Percentiles rank a stretch among this genome's conserved stretches.
Conservation (phyloP, 2,113 vertebrate genomes). For the Callithrix jacchus region DNA sequence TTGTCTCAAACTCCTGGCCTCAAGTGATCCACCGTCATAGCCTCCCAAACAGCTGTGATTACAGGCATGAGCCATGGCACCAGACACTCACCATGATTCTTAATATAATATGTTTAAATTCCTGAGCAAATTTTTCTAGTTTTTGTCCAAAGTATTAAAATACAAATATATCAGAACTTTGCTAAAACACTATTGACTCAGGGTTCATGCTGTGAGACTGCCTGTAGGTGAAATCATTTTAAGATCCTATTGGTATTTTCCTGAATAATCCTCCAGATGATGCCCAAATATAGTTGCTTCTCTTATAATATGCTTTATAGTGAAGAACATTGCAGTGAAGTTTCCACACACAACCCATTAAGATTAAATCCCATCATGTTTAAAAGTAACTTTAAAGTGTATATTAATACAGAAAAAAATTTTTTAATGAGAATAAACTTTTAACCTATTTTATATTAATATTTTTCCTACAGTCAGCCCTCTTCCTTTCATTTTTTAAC, state of each 20-base stretch:
- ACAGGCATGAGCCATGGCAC: too few relatives aligned
- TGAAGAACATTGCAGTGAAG: not conserved
- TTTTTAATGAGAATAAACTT: not conserved
- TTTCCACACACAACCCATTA: not conserved
- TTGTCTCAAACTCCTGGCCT: too few relatives aligned
- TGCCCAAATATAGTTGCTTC: not conserved
- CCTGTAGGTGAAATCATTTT: not conserved
- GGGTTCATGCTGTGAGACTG: not conserved
- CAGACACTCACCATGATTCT: not conserved
- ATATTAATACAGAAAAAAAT: not conserved
- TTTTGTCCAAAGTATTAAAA: conserved; percentile 32
- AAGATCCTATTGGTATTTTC: not conserved
- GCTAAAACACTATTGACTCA: not conserved
- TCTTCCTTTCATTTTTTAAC: not conserved
- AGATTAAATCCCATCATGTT: not conserved
- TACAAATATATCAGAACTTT: not conserved
- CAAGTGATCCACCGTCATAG: too few relatives aligned
- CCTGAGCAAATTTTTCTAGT: not conserved
- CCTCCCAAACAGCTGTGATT: too few relatives aligned
- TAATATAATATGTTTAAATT: not conserved
- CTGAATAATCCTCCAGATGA: not conserved
- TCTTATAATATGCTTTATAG: not conserved
- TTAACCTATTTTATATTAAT: not conserved
- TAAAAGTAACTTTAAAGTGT: not conserved
- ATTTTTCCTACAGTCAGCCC: not conserved